Conservation (phyloP, 2,113 vertebrate species). For the Zapornia atra region DNA sequence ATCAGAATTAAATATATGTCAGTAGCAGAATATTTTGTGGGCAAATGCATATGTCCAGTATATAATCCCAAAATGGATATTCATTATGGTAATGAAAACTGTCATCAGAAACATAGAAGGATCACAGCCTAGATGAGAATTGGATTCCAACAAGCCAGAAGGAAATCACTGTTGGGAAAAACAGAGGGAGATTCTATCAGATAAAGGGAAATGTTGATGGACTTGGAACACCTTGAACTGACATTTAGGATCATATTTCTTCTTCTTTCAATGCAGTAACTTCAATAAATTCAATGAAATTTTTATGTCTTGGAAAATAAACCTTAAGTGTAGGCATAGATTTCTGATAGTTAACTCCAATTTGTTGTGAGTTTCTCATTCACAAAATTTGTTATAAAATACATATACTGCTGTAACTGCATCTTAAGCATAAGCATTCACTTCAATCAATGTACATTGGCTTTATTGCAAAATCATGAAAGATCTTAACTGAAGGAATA, state of each 20-base stretch:
- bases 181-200: background rate
- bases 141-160: background rate
- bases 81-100: slow-evolving; percentile 5
- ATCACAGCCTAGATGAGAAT: background rate
- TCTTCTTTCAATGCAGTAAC: background rate
- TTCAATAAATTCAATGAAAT: background rate
- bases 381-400: background rate
- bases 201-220: background rate
- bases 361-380: background rate
- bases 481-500: background rate
- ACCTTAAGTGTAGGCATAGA: background rate
- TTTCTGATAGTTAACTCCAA: background rate
- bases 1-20: background rate
- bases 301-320: background rate
- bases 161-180: background rate
- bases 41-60: background rate
- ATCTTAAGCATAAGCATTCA: background rate
- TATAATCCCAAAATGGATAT: background rate
- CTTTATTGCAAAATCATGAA: background rate
- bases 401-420: background rate
- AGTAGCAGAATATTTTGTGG: background rate
- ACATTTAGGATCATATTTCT: slow-evolving; percentile 18
- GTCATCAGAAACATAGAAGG: background rate
- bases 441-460: background rate
- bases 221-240: background rate